Base-by-base conservation (phyloP, 2,113 vertebrate species). In the Leptosomus discolor region DNA sequence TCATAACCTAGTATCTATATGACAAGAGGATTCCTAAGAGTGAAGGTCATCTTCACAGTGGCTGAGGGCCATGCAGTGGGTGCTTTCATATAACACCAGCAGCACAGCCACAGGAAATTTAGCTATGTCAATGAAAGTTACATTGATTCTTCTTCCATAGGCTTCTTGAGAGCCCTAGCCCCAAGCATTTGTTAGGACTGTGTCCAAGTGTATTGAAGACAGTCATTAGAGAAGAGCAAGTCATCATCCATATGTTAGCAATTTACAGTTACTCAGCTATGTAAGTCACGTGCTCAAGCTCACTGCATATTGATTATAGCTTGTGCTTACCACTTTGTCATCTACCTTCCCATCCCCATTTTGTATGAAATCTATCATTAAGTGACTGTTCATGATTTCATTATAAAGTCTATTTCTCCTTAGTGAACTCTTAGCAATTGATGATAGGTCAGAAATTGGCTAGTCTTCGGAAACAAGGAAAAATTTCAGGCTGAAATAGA, bases 271-370 rank as follows among this genome's bases (percentile, higher is more conserved):
- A 8, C 37, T 80, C 50, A 63, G 69, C n/a, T 65, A 37, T 32
- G 26, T 43, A 90, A 95, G 32, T 85, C 68, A 73, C 8, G 20
- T 50, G 37, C 67, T 65, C 69, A 43, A 22, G 71, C 50, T n/a
- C 32, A 70, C 6, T 56, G 65, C 32, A 64, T 93, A 84, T 91
- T 91, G 83, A 91, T 85, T 83, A 41, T 60, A 94, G 57, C 21
- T 88, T 90, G 79, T 86, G 79, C 45, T 94, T 88, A 85, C 48
- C 34, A 54, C 41, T 91, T 97, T 92, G 80, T 87, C 78, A 64
- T 60, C 74, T 85, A 53, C 61, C 81, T 37, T 87, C 10, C 1
- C 50, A 69, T 92, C 48, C 68, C 36, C 64, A 36, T 76, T 64
- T 30, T 9, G 95, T 34, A 87, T 87, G 24, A 70, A 94, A 93